Evolutionary conservation across 1,140 invertebrate genomes (phyloP).

Genomic region (Dendroctonus ponderosae): DNA sequence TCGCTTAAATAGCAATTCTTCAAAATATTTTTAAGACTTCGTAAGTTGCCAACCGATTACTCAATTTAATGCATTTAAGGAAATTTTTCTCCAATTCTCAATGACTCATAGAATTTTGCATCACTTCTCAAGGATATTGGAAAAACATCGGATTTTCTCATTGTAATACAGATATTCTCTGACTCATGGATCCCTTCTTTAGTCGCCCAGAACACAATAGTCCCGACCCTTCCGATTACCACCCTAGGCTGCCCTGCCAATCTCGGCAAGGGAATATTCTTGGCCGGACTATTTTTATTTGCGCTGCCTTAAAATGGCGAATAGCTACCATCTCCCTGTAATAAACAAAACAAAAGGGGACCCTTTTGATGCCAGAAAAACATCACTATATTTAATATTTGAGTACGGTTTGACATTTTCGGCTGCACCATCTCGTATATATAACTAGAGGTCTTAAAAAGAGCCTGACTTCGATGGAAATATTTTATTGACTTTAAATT

Average conservation of each 20-base stretch:
- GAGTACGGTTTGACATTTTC: conserved; percentile 16
- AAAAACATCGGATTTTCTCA: no score
- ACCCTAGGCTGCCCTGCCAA: conserved; percentile 15
- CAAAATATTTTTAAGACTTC: no score
- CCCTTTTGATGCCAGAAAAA: conserved; percentile 16
- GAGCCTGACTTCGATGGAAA: no score
- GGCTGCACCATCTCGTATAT: not conserved
- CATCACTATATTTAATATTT: conserved; percentile 7
- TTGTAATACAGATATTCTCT: not conserved
- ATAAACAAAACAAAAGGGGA: conserved; percentile 6
- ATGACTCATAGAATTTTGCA: no score
- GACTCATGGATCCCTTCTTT: conserved; percentile 2
- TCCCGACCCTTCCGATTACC: conserved; percentile 2
- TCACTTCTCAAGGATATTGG: no score
- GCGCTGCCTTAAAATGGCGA: conserved; percentile 12
- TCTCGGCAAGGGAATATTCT: conserved; percentile 14
- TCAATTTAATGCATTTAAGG: no score
- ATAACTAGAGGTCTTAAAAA: no score
- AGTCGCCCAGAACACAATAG: conserved; percentile 6
- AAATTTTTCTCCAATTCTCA: no score
- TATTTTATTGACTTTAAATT: no score
- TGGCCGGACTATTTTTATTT: conserved; percentile 12
- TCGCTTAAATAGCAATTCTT: no score
- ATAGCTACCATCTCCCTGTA: conserved; percentile 1
- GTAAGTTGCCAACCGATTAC: no score